Evolutionary conservation across 2,797 vertebrate species (phyloP), one percentile per base, ranked within the genome.

Genomic region (Pteropus rufus): DNA sequence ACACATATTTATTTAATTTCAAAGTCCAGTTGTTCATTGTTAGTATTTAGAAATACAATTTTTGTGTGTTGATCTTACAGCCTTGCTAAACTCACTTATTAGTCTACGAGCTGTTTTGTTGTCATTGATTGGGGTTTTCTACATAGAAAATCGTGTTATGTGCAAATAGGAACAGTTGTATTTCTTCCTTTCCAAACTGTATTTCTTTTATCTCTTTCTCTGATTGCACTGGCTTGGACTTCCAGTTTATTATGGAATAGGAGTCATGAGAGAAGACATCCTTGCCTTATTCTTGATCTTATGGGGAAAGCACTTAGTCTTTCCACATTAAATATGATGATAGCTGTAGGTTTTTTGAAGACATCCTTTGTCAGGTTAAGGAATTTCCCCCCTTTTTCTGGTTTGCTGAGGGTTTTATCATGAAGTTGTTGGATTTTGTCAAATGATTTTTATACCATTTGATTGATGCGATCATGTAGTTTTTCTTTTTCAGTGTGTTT

Each of bases 301-400:
- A 76, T 26, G 34, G 23, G 15, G 23, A 95, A 93, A 49, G 29
- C 39, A 70, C 52, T 96, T 49, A 26, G 36, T 91, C 39, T 93
- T 88, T 87, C 65, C 29, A 18, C 34, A 67, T 92, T 93, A 73
- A 75, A 58, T 85, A 67, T 56, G 34, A 60, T 87, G 19, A 58
- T 46, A 93, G 24, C 77, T 91, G 0, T 81, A 85, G 15, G 34
- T 19, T 89, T 83, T 92, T 87, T 89, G 70, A 93, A 93, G n/a
- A 72, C 83, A 23, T 15, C 26, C 34, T 72, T 44, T 52, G 69
- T 90, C 10, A 44, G 34, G 36, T 62, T 67, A 90, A 95, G 70
- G 36, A 82, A 60, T 67, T 90, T 82, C 10, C 23, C 29, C 64
- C 49, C 15, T 54, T 76, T 91, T 80, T 26, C 54, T 56, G 39